These are phyloP conservation scores for Drosophila engyochracea DNA, from an alignment of 2,888 invertebrate species.

Conservation along the genomic window DNA sequence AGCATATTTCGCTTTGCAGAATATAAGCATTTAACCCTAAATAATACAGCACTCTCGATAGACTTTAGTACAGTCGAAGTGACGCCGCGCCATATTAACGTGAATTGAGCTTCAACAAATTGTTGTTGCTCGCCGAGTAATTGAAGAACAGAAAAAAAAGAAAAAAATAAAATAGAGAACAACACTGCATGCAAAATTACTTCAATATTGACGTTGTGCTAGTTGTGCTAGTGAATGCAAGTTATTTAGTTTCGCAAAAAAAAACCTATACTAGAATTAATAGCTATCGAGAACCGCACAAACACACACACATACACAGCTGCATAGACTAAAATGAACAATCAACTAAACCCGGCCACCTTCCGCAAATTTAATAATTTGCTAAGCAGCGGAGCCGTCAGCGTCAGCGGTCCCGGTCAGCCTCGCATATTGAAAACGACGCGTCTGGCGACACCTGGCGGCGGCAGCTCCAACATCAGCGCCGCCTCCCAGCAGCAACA, in stretches of 20 bases:
- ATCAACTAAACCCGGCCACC: conserved; percentile 84
- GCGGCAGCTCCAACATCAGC: conserved; percentile 57
- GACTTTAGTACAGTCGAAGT: conserved; percentile 78
- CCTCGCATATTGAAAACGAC: conserved; percentile 83
- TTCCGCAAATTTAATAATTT: conserved; percentile 85
- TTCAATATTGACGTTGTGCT: not conserved
- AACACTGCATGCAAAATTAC: conserved; percentile 1
- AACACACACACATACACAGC: conserved; percentile 15
- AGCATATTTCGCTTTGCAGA: conserved; percentile 8
- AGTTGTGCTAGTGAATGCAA: conserved; percentile 25
- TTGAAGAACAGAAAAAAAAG: conserved; percentile 4
- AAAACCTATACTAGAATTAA: conserved; percentile 48
- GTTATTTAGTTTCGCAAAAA: conserved; percentile 11
- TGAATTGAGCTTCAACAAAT: conserved; percentile 52
- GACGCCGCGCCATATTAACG: conserved; percentile 71
- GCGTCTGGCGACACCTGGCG: conserved; percentile 53
- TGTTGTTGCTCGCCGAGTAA: conserved; percentile 48
- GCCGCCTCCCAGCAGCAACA: conserved; percentile 47
- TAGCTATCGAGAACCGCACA: conserved; percentile 42
- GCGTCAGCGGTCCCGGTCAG: conserved; percentile 85
- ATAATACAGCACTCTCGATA: conserved; percentile 75
- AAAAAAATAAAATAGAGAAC: conserved; percentile 13
- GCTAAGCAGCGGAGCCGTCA: conserved; percentile 85
- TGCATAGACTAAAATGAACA: conserved; percentile 72
- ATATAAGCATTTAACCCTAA: conserved; percentile 74